These are phyloP conservation scores for Dynastes maya DNA, from an alignment of 2,888 invertebrate species.

Conservation along the genomic window DNA sequence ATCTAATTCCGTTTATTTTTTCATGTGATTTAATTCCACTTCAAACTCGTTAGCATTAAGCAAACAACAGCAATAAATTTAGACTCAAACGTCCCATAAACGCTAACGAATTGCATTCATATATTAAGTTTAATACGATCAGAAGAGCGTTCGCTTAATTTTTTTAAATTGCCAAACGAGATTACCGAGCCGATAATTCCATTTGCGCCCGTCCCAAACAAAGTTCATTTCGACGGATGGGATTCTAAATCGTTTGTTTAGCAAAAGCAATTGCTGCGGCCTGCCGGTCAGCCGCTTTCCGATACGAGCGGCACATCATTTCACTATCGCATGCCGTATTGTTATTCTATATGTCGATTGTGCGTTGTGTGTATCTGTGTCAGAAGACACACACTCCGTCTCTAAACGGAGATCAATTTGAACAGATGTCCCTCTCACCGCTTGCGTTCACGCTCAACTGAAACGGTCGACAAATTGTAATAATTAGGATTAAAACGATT, in stretches of 20 bases:
- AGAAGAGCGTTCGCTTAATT: conserved; percentile 27
- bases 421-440: conserved; percentile 30
- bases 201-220: conserved; percentile 34
- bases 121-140: conserved; percentile 33
- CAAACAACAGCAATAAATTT: neutral
- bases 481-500: conserved; percentile 48
- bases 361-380: conserved; percentile 38
- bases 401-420: conserved; percentile 39
- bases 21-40: no score
- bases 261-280: conserved; percentile 26
- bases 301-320: conserved; percentile 17
- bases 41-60: no score
- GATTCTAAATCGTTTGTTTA: conserved; percentile 12
- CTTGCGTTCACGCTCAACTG: conserved; percentile 44
- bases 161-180: conserved; percentile 39
- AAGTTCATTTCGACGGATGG: conserved; percentile 28
- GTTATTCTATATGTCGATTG: conserved; percentile 33
- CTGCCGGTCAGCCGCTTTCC: neutral
- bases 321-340: conserved; percentile 3
- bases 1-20: no score
- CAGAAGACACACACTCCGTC: conserved; percentile 14
- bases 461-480: conserved; percentile 48
- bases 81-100: neutral
- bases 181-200: conserved; percentile 38
- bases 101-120: conserved; percentile 31